A percentile compares a stretch with the other conserved stretches of the same genome.
phyloP scores from a whole-genome alignment of 2,888 invertebrate genomes.

The Thecocarcelia acutangulata region DNA sequence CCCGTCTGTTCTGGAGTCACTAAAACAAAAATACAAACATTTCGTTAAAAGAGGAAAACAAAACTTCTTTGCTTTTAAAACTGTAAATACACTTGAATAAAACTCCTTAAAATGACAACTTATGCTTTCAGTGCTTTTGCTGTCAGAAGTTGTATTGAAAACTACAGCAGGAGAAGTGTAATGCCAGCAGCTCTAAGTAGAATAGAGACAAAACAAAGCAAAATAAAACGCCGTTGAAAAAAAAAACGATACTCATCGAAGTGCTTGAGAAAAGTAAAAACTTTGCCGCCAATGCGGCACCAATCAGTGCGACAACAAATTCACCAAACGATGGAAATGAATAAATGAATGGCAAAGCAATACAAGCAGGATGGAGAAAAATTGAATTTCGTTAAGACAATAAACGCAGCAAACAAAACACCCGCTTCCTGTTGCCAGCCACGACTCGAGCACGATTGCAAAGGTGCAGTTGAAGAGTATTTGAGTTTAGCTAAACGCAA shows the following conservation, averaged over 20 bases:
- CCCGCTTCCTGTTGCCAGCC: constrained; percentile 63
- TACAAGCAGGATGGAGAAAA: constrained; percentile 6
- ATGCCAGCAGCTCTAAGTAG: constrained; percentile 29
- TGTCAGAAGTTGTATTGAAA: constrained; percentile 30
- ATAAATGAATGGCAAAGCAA: constrained; percentile 62
- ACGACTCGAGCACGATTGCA: background rate
- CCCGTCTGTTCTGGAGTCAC: background rate
- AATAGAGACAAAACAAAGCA: constrained; percentile 37
- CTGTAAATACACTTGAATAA: constrained; percentile 65
- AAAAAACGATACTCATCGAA: constrained; percentile 65
- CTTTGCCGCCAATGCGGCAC: constrained; percentile 73
- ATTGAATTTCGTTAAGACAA: constrained; percentile 52
- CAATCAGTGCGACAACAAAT: constrained; percentile 71
- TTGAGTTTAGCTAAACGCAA: constrained; percentile 11
- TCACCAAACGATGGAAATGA: constrained; percentile 66
- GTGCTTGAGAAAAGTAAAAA: constrained; percentile 68
- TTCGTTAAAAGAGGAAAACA: background rate
- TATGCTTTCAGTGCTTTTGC: constrained; percentile 46
- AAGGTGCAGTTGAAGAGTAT: constrained; percentile 11
- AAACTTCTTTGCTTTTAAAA: constrained; percentile 45
- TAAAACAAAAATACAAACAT: constrained; percentile 15
- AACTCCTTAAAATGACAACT: constrained; percentile 68
- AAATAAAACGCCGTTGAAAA: constrained; percentile 40
- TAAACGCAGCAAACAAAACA: constrained; percentile 63
- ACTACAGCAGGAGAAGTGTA: constrained; percentile 9